phyloP scores from a whole-genome alignment of 2,888 invertebrate genomes.

The Zaprionus lineosus region DNA sequence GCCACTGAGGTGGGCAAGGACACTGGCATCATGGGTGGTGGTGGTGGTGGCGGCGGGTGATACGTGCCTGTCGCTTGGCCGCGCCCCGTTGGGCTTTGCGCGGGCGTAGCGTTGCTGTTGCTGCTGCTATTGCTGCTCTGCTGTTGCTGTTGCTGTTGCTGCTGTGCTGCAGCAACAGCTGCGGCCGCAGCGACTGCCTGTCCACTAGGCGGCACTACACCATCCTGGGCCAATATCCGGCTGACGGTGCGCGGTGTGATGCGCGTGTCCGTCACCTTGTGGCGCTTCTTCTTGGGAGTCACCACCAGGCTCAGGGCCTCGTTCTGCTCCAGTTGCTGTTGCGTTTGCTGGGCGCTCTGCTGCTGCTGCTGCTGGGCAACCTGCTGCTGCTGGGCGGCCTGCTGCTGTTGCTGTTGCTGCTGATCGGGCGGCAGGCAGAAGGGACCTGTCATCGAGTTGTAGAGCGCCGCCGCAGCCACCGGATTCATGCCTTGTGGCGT shows the following conservation, averaged over 20 bases:
- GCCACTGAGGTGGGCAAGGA: slow-evolving; percentile 97
- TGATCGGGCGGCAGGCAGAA: slow-evolving; percentile 86
- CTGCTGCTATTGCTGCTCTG: slow-evolving; percentile 52
- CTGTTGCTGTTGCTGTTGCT: slow-evolving; percentile 49
- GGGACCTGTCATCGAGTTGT: slow-evolving; percentile 86
- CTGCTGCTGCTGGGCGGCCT: slow-evolving; percentile 84
- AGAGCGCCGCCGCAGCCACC: slow-evolving; percentile 85
- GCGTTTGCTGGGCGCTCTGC: slow-evolving; percentile 84
- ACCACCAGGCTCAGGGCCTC: slow-evolving; percentile 97
- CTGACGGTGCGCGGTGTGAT: slow-evolving; percentile 95
- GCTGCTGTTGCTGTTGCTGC: slow-evolving; percentile 85
- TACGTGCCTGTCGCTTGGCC: slow-evolving; percentile 82
- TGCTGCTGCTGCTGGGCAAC: slow-evolving; percentile 86
- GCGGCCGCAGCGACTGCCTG: slow-evolving; percentile 46
- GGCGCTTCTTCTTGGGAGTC: slow-evolving; percentile 97
- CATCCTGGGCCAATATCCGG: slow-evolving; percentile 92
- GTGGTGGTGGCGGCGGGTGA: slow-evolving; percentile 85
- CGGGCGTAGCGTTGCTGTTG: slow-evolving; percentile 81
- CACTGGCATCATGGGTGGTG: slow-evolving; percentile 92
- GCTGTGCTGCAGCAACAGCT: slow-evolving; percentile 82
- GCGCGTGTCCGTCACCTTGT: slow-evolving; percentile 97
- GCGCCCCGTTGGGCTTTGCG: slow-evolving; percentile 87
- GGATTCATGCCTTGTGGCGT: slow-evolving; percentile 87
- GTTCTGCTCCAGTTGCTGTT: slow-evolving; percentile 91
- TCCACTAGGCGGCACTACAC: slow-evolving; percentile 85